Evolutionary conservation across 2,888 invertebrate species (phyloP).

Genomic region (Aphrophora alni): DNA sequence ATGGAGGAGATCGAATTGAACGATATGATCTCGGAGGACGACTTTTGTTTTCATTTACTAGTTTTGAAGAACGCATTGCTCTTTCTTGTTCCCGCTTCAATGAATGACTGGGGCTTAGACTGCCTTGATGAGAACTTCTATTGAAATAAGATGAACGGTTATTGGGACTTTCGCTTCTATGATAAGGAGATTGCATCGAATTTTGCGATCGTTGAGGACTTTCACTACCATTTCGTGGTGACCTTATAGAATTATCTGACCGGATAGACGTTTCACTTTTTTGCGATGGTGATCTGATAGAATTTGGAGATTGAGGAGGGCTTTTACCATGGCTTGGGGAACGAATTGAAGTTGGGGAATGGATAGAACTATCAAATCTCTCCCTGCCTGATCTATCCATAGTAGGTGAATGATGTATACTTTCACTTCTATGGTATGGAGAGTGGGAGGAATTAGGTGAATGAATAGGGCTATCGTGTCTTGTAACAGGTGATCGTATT

Average conservation of each 20-base stretch:
- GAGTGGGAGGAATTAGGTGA: conserved; percentile 58
- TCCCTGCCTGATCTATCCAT: background rate
- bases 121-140: background rate
- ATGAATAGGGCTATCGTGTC: conserved; percentile 59
- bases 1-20: conserved; percentile 53
- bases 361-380: background rate
- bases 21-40: background rate
- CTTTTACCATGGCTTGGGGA: background rate
- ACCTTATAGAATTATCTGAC: background rate
- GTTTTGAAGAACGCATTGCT: background rate
- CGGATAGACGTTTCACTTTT: background rate
- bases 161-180: background rate
- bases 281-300: conserved; percentile 19
- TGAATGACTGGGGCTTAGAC: conserved; percentile 2
- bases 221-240: background rate
- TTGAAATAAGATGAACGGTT: background rate
- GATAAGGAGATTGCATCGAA: background rate
- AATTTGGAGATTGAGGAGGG: background rate
- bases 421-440: background rate
- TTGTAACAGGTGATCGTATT: conserved; percentile 54
- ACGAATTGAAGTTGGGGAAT: background rate
- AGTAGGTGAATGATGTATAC: background rate
- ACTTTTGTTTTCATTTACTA: background rate
- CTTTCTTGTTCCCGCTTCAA: background rate
- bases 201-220: conserved; percentile 21